Base-by-base conservation (phyloP, 1,140 invertebrate genomes). In the Dryas iulia region DNA sequence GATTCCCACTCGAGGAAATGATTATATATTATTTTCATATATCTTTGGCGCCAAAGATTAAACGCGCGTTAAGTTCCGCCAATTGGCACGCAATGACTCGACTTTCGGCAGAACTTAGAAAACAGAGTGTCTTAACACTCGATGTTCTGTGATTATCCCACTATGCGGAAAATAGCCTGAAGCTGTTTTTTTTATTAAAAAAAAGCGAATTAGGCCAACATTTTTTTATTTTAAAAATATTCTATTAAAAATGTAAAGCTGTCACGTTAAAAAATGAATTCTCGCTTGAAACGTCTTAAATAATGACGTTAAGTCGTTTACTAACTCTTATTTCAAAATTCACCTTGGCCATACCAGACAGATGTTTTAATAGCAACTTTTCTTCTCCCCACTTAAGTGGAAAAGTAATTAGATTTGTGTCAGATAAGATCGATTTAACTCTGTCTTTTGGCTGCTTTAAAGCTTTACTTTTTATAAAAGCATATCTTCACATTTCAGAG, bases 251-350 rank as follows among this genome's bases (percentile, higher is more conserved):
- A 18, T 21, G 7, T 21, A 11, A 18, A 21, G 10, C 14, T 47
- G 39, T n/a, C n/a, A n/a, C n/a, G n/a, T n/a, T n/a, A n/a, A 18
- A 39, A 39, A 39, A 6, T 14, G 4, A 18, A 7, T 14, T 18
- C 14, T 39, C 21, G 12, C 11, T 24, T 60, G 8, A 47, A 60
- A 11, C 7, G 25, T 14, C 59, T 28, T 26, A 14, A 60, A 60
- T 39, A 39, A 60, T 60, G 58, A 31, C 28, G 39, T 59, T 52
- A 47, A 60, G 3, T 47, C 59, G 33, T 60, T 60, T 14, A 60
- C 23, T 14, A 18, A 21, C 18, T 10, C 14, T 1, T 47, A 47
- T 47, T 25, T 11, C 59, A n/a, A 8, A 8, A 47, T 25, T 60
- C 59, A 61, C 59, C n/a, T 61, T 11, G 24, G 24, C 35, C 47